phyloP scores from a whole-genome alignment of 2,113 vertebrate genomes.

The Amazona vittata region DNA sequence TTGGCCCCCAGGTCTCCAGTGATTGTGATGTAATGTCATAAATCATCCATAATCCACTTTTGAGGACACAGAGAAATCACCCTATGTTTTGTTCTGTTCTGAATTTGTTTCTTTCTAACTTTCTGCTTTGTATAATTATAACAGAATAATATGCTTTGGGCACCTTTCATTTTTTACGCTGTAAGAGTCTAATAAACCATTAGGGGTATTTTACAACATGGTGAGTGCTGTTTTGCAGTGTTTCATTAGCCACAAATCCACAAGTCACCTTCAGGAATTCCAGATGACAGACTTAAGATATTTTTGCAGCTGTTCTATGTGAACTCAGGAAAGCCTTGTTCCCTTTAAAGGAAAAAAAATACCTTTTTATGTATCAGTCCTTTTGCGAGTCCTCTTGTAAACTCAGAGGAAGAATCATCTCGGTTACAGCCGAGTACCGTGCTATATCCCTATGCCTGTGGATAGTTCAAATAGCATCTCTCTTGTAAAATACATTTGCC shows the following conservation, averaged over 20 bases:
- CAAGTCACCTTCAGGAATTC: constrained; percentile 71
- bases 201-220: constrained; percentile 61
- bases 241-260: constrained; percentile 73
- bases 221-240: constrained; percentile 70
- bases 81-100: neutral
- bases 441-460: neutral
- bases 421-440: neutral
- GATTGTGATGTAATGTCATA: neutral
- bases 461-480: constrained; percentile 58
- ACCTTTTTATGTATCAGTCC: neutral
- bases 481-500: constrained; percentile 52
- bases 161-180: constrained; percentile 54
- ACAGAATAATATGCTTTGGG: neutral
- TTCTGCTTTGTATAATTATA: constrained; percentile 34
- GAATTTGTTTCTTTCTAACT: constrained; percentile 2
- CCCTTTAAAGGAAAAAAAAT: neutral
- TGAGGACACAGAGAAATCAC: neutral
- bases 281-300: constrained; percentile 59
- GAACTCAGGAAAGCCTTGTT: constrained; percentile 44
- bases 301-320: constrained; percentile 75
- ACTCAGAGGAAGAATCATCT: neutral
- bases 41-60: neutral
- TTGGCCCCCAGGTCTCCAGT: neutral
- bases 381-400: constrained; percentile 20
- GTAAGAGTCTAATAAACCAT: constrained; percentile 61